Conservation (phyloP, 2,113 vertebrate genomes). For the Tinamus guttatus region DNA sequence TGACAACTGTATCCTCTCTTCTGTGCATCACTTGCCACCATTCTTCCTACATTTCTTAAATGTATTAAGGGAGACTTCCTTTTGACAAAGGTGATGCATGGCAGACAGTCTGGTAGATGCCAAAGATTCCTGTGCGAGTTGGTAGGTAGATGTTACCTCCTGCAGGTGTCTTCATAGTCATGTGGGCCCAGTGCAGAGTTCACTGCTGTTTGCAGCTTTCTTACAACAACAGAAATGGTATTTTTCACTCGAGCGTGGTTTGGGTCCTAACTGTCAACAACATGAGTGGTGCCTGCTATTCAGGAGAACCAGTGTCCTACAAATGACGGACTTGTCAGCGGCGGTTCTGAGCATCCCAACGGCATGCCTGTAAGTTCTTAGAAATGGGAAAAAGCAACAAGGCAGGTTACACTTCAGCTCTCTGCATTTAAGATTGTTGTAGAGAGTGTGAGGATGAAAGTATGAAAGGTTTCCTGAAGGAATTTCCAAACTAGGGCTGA, state of each 20-base stretch:
- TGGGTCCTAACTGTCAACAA: neutral
- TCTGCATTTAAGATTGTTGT: neutral
- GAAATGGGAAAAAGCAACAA: neutral
- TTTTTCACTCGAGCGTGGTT: neutral
- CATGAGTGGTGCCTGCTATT: neutral
- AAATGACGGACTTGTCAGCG: neutral
- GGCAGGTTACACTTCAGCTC: neutral
- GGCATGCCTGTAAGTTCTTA: neutral
- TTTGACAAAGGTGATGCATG: neutral
- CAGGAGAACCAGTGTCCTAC: neutral
- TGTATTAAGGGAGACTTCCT: neutral
- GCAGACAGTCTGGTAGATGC: neutral
- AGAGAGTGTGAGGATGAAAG: no score
- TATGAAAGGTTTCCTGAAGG: neutral
- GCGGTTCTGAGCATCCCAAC: neutral
- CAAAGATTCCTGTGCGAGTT: no score
- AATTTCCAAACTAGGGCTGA: fast-evolving
- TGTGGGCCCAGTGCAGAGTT: no score
- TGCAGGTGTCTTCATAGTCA: neutral
- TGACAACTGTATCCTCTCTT: neutral
- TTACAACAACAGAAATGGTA: neutral
- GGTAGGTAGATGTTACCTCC: neutral
- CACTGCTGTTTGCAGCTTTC: no score
- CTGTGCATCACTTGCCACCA: neutral
- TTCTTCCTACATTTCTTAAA: neutral